Conservation (phyloP, 2,888 invertebrate genomes). For the Liposcelis brunnea region DNA sequence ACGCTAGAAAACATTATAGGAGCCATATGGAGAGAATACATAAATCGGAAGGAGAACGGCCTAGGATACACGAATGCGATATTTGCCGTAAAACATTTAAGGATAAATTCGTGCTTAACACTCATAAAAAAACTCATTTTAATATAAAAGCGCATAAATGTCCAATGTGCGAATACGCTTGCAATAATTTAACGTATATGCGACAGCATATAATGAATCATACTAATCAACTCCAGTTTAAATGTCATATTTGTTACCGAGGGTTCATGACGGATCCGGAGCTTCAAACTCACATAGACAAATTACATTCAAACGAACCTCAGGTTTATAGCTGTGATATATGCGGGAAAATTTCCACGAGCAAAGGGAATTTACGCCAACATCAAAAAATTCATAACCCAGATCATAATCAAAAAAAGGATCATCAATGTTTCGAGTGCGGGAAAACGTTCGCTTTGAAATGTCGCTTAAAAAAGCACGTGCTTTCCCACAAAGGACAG, state of each 20-base stretch:
- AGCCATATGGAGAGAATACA: slow-evolving; percentile 6
- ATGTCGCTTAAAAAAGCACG: not conserved
- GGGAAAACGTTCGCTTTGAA: slow-evolving; percentile 4
- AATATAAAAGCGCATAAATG: slow-evolving; percentile 5
- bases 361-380: slow-evolving; percentile 6
- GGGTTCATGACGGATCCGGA: slow-evolving; percentile 4
- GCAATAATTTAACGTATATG: slow-evolving; percentile 6
- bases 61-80: slow-evolving; percentile 4
- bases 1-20: slow-evolving; percentile 6
- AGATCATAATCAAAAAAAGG: slow-evolving; percentile 2
- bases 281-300: slow-evolving; percentile 8
- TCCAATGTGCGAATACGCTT: slow-evolving; percentile 8
- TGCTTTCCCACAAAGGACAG: slow-evolving; percentile 2
- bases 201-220: slow-evolving; percentile 7
- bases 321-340: slow-evolving; percentile 2
- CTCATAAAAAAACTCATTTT: slow-evolving; percentile 7
- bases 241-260: slow-evolving; percentile 8
- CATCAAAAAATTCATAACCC: slow-evolving; percentile 7
- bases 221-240: slow-evolving; percentile 6
- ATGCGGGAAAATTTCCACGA: slow-evolving; percentile 7
- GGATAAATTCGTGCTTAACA: slow-evolving; percentile 6
- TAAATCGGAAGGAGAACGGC: slow-evolving; percentile 3
- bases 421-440: slow-evolving; percentile 5
- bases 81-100: slow-evolving; percentile 5
- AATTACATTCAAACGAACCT: slow-evolving; percentile 4